phyloP scores from a whole-genome alignment of 2,888 invertebrate species.

The Rapana venosa region DNA sequence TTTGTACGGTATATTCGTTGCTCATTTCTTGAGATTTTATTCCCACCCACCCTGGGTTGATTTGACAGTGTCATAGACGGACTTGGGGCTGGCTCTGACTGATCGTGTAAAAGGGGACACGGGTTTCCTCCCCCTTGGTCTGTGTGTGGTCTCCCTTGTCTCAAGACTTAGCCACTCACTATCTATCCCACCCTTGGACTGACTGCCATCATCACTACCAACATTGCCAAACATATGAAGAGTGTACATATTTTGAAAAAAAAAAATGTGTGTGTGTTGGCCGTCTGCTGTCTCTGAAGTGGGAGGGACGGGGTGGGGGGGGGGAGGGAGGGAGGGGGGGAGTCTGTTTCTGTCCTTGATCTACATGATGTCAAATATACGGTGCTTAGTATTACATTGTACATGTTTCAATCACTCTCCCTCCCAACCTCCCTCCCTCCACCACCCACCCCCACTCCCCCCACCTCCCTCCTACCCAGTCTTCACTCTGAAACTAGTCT shows the following conservation, averaged over 20 bases:
- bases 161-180: not conserved
- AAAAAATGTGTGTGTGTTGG: not conserved
- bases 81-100: too few relatives aligned
- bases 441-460: not conserved
- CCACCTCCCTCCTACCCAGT: not conserved
- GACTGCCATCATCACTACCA: constrained; percentile 7
- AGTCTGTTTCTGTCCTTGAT: not conserved
- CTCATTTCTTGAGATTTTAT: not conserved
- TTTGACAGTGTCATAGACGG: not conserved
- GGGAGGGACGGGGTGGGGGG: too few relatives aligned
- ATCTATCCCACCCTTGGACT: not conserved
- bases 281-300: not conserved
- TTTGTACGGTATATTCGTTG: not conserved
- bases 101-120: not conserved
- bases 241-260: constrained; percentile 3
- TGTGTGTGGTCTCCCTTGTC: not conserved
- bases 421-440: not conserved
- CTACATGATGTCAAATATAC: not conserved
- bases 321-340: too few relatives aligned
- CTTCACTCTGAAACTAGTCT: constrained; percentile 12
- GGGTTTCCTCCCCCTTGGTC: not conserved
- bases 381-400: constrained; percentile 24
- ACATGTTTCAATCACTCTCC: not conserved
- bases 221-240: constrained; percentile 12
- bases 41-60: not conserved